Conservation (phyloP, 2,888 invertebrate genomes). For the Muscina levida region DNA sequence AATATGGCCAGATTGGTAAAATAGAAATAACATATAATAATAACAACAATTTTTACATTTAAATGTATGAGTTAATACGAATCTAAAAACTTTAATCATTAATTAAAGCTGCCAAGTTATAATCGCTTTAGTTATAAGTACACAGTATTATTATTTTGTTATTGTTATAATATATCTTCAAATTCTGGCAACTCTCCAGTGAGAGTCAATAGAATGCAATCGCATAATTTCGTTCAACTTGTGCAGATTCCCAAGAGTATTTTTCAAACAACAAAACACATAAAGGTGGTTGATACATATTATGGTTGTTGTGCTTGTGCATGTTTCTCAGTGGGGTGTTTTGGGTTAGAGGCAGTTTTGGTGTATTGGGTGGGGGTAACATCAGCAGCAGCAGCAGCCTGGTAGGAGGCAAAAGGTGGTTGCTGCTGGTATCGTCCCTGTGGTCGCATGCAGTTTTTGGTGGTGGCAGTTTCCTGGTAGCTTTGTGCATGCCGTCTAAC, state of each 20-base stretch:
- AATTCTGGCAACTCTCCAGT: constrained; percentile 36
- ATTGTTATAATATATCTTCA: no score
- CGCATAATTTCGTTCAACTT: constrained; percentile 21
- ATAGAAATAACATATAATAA: no score
- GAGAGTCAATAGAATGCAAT: not conserved
- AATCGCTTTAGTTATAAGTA: no score
- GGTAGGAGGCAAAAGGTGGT: constrained; percentile 15
- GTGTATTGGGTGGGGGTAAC: constrained; percentile 39
- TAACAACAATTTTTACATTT: no score
- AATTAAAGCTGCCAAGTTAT: no score
- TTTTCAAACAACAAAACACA: not conserved
- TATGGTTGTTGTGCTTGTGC: constrained; percentile 42
- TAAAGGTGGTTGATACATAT: not conserved
- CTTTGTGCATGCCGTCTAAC: constrained; percentile 26
- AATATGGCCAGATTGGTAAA: not conserved
- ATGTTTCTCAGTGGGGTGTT: constrained; percentile 44
- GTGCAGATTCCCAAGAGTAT: constrained; percentile 47
- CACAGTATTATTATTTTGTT: no score
- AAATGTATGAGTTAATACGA: no score
- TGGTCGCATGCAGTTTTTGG: not conserved
- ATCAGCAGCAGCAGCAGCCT: no score
- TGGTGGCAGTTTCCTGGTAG: constrained; percentile 44
- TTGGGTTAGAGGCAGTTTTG: not conserved
- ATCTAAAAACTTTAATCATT: no score
- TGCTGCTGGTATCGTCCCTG: constrained; percentile 23